These are phyloP conservation scores for Acanthosepion pharaonis DNA, from an alignment of 2,888 invertebrate genomes.

Conservation along the genomic window DNA sequence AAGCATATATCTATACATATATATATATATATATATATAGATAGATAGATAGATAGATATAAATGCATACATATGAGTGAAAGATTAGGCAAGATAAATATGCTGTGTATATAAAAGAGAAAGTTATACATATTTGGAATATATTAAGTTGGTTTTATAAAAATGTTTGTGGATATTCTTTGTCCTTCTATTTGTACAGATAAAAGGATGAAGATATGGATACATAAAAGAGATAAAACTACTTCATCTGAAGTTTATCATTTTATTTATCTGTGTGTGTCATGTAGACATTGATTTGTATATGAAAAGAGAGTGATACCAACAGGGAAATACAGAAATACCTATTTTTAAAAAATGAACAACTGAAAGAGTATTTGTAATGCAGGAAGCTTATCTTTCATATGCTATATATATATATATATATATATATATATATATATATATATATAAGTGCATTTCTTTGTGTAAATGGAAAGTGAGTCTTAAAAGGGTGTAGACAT, in stretches of 20 bases:
- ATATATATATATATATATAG: too few relatives aligned
- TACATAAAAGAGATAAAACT: not conserved
- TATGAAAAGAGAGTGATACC: not conserved
- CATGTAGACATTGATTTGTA: not conserved
- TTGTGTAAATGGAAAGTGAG: constrained; percentile 21
- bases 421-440: not conserved
- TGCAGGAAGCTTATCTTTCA: not conserved
- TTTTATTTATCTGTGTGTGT: not conserved
- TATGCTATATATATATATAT: not conserved
- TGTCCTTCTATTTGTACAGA: not conserved
- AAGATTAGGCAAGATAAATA: too few relatives aligned
- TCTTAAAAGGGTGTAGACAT: not conserved
- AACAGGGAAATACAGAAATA: not conserved
- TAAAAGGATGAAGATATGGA: not conserved
- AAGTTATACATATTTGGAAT: not conserved
- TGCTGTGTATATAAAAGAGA: not conserved
- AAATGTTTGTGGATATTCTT: not conserved
- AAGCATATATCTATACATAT: too few relatives aligned
- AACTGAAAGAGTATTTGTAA: not conserved
- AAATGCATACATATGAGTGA: too few relatives aligned
- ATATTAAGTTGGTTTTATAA: not conserved
- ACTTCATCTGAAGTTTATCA: not conserved
- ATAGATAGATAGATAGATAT: too few relatives aligned
- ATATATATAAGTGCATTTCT: not conserved
- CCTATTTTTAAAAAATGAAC: not conserved